Evolutionary conservation across 2,888 invertebrate species (phyloP).

Genomic region (Lycaena phlaeas): DNA sequence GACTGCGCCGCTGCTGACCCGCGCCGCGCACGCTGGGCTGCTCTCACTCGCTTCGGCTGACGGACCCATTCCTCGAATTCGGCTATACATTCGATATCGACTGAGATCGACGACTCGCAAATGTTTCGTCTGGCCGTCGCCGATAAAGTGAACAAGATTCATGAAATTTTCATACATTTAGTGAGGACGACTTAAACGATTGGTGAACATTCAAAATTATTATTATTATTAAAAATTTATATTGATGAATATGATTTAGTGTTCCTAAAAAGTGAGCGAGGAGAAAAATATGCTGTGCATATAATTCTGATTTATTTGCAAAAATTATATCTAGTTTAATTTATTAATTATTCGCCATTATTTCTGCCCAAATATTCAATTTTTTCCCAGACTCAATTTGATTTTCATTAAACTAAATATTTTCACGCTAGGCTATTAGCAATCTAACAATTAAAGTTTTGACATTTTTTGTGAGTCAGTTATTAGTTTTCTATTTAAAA

Average conservation of each 20-base stretch:
- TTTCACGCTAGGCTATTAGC: too few relatives aligned
- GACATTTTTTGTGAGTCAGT: too few relatives aligned
- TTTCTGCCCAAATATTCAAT: not conserved
- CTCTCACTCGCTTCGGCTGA: too few relatives aligned
- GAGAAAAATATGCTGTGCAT: constrained; percentile 2
- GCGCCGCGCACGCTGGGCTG: not conserved
- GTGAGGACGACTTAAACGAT: not conserved
- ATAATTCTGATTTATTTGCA: constrained; percentile 1
- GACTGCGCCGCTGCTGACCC: constrained; percentile 11
- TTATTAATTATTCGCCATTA: too few relatives aligned
- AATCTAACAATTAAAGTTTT: too few relatives aligned
- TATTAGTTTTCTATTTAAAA: too few relatives aligned
- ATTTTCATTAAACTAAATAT: too few relatives aligned
- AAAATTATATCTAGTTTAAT: not conserved
- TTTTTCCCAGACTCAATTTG: too few relatives aligned
- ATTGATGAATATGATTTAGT: not conserved
- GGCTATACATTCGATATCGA: not conserved
- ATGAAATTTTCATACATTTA: too few relatives aligned
- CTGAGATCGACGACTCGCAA: not conserved
- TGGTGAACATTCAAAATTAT: constrained; percentile 4
- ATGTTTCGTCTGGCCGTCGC: not conserved
- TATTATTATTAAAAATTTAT: not conserved
- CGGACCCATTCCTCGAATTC: not conserved
- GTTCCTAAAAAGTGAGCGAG: not conserved
- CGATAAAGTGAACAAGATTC: not conserved